Evolutionary conservation across 2,797 vertebrate species (phyloP).

Genomic region (Oryzias dopingdopingensis): DNA sequence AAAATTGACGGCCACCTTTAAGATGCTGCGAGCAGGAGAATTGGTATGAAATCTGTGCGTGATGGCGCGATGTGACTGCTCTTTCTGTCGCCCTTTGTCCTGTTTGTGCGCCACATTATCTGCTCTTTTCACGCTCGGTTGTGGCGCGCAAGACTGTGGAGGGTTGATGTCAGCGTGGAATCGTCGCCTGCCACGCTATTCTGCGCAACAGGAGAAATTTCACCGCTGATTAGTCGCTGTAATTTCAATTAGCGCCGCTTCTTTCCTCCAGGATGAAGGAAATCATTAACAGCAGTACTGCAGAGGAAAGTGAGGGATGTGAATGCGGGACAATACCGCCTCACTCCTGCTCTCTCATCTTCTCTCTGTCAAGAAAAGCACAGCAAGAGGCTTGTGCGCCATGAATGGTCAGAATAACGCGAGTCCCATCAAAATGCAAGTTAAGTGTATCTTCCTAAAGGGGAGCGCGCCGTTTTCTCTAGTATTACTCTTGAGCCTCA

Average conservation of each 20-base stretch:
- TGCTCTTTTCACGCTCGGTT: constrained; percentile 73
- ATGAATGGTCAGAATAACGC: constrained; percentile 60
- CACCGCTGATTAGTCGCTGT: constrained; percentile 65
- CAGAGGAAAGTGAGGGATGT: constrained; percentile 1
- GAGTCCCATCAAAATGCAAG: constrained; percentile 67
- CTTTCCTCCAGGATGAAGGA: constrained; percentile 13
- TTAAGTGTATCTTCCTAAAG: constrained; percentile 76
- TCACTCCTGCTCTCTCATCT: constrained; percentile 25
- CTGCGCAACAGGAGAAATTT: constrained; percentile 42
- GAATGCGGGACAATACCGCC: constrained; percentile 28
- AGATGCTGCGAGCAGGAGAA: constrained; percentile 41
- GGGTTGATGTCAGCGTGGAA: constrained; percentile 47
- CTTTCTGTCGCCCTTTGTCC: constrained; percentile 67
- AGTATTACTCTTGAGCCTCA: constrained; percentile 67
- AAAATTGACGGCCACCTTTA: constrained; percentile 49
- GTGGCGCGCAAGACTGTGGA: constrained; percentile 60
- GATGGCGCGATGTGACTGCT: constrained; percentile 41
- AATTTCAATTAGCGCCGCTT: constrained; percentile 66
- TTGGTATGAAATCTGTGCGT: constrained; percentile 73
- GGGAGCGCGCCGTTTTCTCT: constrained; percentile 27
- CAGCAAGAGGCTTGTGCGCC: constrained; percentile 64
- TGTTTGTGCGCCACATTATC: constrained; percentile 50
- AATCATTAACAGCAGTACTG: background rate
- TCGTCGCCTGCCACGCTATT: constrained; percentile 42
- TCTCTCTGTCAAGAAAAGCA: constrained; percentile 62